Base-by-base conservation (phyloP, 2,113 vertebrate genomes). In the Ammospiza nelsoni region DNA sequence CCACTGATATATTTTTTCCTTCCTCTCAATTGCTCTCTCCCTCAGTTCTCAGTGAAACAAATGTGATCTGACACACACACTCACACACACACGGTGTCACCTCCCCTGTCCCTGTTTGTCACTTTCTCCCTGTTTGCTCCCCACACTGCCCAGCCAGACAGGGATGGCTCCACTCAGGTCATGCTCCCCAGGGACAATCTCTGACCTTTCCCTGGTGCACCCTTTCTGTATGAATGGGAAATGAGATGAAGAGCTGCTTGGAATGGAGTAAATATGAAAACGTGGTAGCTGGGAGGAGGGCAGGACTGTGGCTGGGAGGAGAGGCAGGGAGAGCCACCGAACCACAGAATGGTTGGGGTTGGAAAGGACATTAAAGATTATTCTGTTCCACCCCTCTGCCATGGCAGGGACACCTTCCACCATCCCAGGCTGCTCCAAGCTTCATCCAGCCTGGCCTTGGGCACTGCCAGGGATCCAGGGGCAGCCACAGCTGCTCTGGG, bases 361-460 rank as follows among this genome's bases (percentile, higher is more conserved):
- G 35, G n/a, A 41, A 55, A 6, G 24, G n/a, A 48, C 6, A 8
- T 12, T 27, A 5, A 22, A 62, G 14, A 23, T 62, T 14, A 7
- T 55, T 20, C 22, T 39, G 24, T 61, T 6, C 14, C 23, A 43
- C 7, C 15, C 51, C 21, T 15, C 35, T 51, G 18, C 28, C 39
- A 25, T 15, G 20, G 9, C 54, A 82, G n/a, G 37, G 39, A 61
- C 37, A 7, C 3, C 21, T 76, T 0, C 41, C 48, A 35, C 25
- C 23, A 0, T 7, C 13, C 54, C 37, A 39, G 37, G 37, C 37
- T 39, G 37, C 37, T 61, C 46, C 54, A 6, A 39, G 4, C 20
- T 24, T 37, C 0, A 0, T 25, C 62, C 55, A 76, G 0, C n/a
- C 63, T 35, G 35, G 12, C 17, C n/a, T 83, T 54, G 62, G 21